Percentiles rank a stretch among this genome's conserved stretches.
Evolutionary conservation across 2,888 invertebrate genomes (phyloP).

Genomic region (Leucozona laternaria): DNA sequence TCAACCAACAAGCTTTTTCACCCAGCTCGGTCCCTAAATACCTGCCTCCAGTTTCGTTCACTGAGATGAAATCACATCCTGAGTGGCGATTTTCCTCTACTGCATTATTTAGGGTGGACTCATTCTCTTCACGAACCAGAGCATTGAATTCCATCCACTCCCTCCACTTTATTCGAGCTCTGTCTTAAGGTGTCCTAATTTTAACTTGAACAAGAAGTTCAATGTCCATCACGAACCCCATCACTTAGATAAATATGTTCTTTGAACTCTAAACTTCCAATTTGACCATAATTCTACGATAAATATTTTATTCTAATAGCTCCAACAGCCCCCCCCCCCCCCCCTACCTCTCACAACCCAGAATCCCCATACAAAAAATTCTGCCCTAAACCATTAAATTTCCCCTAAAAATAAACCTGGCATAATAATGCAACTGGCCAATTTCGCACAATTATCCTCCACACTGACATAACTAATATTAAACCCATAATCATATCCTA

Average conservation of each 20-base stretch:
- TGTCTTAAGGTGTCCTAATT: neutral
- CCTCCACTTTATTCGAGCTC: too few relatives aligned
- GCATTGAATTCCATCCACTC: too few relatives aligned
- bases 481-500: conserved; percentile 57
- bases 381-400: conserved; percentile 22
- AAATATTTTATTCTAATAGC: conserved; percentile 57
- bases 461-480: conserved; percentile 39
- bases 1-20: too few relatives aligned
- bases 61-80: too few relatives aligned
- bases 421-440: conserved; percentile 54
- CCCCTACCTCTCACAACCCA: conserved; percentile 8
- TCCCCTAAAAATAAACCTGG: conserved; percentile 23
- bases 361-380: conserved; percentile 31
- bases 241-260: neutral
- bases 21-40: too few relatives aligned
- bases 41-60: too few relatives aligned
- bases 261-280: neutral
- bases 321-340: neutral
- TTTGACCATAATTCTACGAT: conserved; percentile 25
- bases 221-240: neutral
- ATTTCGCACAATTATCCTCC: conserved; percentile 69
- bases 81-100: too few relatives aligned
- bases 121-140: too few relatives aligned
- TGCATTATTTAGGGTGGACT: too few relatives aligned
- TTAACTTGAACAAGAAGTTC: neutral